Evolutionary conservation across 2,888 invertebrate genomes (phyloP), one percentile per base, ranked within the genome.

Genomic region (Hypercompe scribonia): DNA sequence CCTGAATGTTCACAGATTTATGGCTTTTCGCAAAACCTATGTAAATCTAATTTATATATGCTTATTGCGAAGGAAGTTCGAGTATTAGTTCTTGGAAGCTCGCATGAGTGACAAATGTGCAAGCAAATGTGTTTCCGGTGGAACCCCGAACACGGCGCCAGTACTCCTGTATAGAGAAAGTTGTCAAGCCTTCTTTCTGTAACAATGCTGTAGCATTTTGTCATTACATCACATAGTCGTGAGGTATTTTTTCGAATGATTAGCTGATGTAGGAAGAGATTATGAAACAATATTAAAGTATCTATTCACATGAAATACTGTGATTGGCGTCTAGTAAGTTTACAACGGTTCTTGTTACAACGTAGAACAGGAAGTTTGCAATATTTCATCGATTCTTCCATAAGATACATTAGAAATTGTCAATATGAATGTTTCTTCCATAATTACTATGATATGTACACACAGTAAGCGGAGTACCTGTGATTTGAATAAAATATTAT

Each of bases 131-230:
- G 72, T 86, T 86, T 86, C 87, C 87, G 85, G 71, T 74, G 81
- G 74, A 69, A 75, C 72, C n/a, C 77, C 72, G 34, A 69, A 75
- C 72, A 77, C 72, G 31, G 70, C 58, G 75, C 74, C 74, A 65
- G 77, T 66, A 75, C 75, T 78, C 78, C 80, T 82, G 81, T 81
- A 78, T 81, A 81, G 86, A 87, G 89, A 89, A 89, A 89, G 89
- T 84, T 86, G 84, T 86, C 81, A 81, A 85, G 80, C 72, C 81
- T 83, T 87, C 82, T 86, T 84, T 85, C 84, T 84, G 50, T 80
- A 80, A 85, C 86, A 85, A 85, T 85, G 78, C 73, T 81, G 50
- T 79, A 78, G 76, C 73, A 77, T 81, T 81, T 81, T 81, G 77
- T 78, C 42, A 73, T 88, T 86, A 79, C 77, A 82, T 84, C 81